Base-by-base conservation (phyloP, 2,888 invertebrate genomes). In the Polia nebulosa region DNA sequence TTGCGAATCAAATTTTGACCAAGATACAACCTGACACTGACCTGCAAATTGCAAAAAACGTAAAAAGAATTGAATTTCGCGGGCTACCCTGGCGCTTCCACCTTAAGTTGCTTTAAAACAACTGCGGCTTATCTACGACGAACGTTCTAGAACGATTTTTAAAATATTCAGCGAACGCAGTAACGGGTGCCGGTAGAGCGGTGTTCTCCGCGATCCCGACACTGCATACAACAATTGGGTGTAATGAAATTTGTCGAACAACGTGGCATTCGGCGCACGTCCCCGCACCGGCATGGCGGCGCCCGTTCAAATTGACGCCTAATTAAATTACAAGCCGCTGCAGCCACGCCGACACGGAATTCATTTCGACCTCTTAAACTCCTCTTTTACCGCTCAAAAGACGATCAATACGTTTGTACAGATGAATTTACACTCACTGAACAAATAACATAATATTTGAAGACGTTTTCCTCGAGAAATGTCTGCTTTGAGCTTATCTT, bases 211-310 rank as follows among this genome's bases (percentile, higher is more conserved):
- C 68, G 57, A 52, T 53, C 44, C 77, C 32, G 62, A 71, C 84
- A 82, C 77, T 88, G 89, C 88, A 88, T 89, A 88, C 88, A 90
- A 90, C 89, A 89, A 87, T 84, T 76, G 85, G 55, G 72, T 82
- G 87, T 93, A 94, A 93, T 93, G 90, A 91, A 93, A 92, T 94
- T 94, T 91, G 90, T 88, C 83, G 87, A 88, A 87, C 87, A 83
- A 84, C 81, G 83, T 74, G 84, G 91, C 90, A 93, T 94, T 91
- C 94, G 85, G 86, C 88, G 92, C 94, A 95, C 95, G 95, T 93
- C 88, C 89, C 81, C 87, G 87, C 77, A 85, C 84, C 83, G 85
- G 20, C 52, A 32, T 20, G 32, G 32, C 45, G 52, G 82, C 89
- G 84, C 86, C 87, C 87, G 87, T 86, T 89, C 87, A 89, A 93